These are phyloP conservation scores for Cataglyphis cursor DNA, from an alignment of 2,888 invertebrate genomes.

Conservation along the genomic window DNA sequence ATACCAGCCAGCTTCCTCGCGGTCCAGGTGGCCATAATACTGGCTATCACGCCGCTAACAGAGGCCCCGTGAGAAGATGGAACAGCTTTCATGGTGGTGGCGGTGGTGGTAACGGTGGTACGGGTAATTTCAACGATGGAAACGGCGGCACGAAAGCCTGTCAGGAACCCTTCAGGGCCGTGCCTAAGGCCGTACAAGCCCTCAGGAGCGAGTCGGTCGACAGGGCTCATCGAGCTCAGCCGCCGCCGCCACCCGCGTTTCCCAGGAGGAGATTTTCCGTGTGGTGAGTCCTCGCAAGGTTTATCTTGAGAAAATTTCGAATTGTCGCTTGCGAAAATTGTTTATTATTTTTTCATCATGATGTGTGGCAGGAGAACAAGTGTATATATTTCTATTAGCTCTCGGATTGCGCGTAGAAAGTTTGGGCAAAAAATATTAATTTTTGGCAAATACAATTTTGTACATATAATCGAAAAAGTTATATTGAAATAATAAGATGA, in stretches of 20 bases:
- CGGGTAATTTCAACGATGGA: conserved; percentile 73
- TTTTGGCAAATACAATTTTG: neutral
- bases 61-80: conserved; percentile 87
- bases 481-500: neutral
- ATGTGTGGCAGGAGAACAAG: no score
- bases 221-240: conserved; percentile 82
- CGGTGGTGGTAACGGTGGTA: conserved; percentile 71
- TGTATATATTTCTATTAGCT: neutral
- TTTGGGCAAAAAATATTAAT: neutral
- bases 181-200: conserved; percentile 84
- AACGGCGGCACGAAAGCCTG: conserved; percentile 71
- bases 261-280: conserved; percentile 87
- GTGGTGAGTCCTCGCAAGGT: conserved; percentile 85
- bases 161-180: conserved; percentile 82
- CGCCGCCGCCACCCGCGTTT: conserved; percentile 85
- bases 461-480: neutral
- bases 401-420: neutral
- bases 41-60: conserved; percentile 72
- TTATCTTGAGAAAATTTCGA: conserved; percentile 14
- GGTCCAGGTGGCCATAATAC: conserved; percentile 74
- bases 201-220: conserved; percentile 85
- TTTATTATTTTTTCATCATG: neutral
- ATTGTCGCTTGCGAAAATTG: neutral
- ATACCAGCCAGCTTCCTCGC: conserved; percentile 84
- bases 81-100: conserved; percentile 86